Conservation (phyloP, 1,140 invertebrate species). For the Dreissena rostriformis region DNA sequence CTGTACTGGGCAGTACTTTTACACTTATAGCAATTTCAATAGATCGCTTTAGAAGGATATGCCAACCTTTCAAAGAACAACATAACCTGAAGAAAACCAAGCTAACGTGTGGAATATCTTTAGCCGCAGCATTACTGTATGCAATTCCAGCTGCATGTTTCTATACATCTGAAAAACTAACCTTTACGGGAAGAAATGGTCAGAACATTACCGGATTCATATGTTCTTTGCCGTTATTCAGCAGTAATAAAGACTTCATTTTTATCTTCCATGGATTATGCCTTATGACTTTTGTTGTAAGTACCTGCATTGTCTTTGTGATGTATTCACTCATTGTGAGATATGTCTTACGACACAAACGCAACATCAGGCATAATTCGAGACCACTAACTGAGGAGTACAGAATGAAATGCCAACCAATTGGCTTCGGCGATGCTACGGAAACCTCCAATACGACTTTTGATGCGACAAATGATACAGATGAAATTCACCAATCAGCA, state of each 20-base stretch:
- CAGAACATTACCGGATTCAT: background rate
- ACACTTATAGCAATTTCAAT: slow-evolving; percentile 58
- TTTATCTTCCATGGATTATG: slow-evolving; percentile 21
- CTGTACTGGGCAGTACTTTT: slow-evolving; percentile 54
- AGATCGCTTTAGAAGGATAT: slow-evolving; percentile 65
- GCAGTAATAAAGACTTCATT: background rate
- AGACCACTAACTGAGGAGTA: too few species aligned
- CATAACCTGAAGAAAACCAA: slow-evolving; percentile 11
- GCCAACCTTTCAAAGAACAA: slow-evolving; percentile 58
- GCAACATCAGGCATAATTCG: background rate
- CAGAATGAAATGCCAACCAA: too few species aligned
- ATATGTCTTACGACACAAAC: background rate
- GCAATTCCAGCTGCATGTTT: slow-evolving; percentile 13
- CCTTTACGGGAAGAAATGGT: background rate
- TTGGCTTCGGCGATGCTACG: too few species aligned
- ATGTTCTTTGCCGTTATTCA: slow-evolving; percentile 5
- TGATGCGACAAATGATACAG: too few species aligned
- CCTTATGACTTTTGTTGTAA: slow-evolving; percentile 6
- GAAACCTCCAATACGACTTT: too few species aligned
- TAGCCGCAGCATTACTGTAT: background rate
- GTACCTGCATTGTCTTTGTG: background rate
- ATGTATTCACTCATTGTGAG: slow-evolving; percentile 16
- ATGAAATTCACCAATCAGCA: too few species aligned
- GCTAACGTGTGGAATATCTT: slow-evolving; percentile 22
- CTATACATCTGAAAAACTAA: background rate